Conservation (phyloP, 2,888 invertebrate species). For the Caradrina clavipalpis region DNA sequence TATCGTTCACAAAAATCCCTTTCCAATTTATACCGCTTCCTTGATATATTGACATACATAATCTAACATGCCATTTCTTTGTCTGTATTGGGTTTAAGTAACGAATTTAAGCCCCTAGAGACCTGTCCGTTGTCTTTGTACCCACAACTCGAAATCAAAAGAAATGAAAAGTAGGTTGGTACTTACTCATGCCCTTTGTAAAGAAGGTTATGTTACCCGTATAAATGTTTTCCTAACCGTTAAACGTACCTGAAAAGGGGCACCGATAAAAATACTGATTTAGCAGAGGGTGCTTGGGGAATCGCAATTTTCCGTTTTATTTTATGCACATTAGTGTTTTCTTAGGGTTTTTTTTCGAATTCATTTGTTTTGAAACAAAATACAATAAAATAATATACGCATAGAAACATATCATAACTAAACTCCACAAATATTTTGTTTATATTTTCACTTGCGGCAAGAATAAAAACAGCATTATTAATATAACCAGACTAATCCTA, state of each 20-base stretch:
- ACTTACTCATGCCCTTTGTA: slow-evolving; percentile 56
- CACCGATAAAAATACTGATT: slow-evolving; percentile 37
- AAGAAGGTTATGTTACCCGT: slow-evolving; percentile 39
- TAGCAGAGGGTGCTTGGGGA: not conserved
- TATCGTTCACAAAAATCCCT: slow-evolving; percentile 26
- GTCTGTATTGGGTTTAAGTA: slow-evolving; percentile 57
- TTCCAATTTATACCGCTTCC: slow-evolving; percentile 24
- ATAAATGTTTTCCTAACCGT: slow-evolving; percentile 58
- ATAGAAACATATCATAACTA: too few species aligned
- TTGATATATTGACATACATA: slow-evolving; percentile 61
- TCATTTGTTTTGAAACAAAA: not conserved
- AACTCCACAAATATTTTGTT: too few species aligned
- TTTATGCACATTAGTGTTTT: slow-evolving; percentile 21
- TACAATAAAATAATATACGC: too few species aligned
- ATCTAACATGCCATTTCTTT: slow-evolving; percentile 59
- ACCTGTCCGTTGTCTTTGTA: slow-evolving; percentile 57
- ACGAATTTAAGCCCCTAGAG: slow-evolving; percentile 61
- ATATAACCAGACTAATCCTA: too few species aligned
- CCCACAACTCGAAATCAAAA: slow-evolving; percentile 59
- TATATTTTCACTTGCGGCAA: too few species aligned
- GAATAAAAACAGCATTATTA: too few species aligned
- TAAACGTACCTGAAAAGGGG: slow-evolving; percentile 40
- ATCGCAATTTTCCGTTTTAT: slow-evolving; percentile 16
- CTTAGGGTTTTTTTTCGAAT: not conserved
- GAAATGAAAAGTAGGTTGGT: slow-evolving; percentile 31